Conservation (phyloP, 2,797 vertebrate genomes). For the Sebastes flavidus region DNA sequence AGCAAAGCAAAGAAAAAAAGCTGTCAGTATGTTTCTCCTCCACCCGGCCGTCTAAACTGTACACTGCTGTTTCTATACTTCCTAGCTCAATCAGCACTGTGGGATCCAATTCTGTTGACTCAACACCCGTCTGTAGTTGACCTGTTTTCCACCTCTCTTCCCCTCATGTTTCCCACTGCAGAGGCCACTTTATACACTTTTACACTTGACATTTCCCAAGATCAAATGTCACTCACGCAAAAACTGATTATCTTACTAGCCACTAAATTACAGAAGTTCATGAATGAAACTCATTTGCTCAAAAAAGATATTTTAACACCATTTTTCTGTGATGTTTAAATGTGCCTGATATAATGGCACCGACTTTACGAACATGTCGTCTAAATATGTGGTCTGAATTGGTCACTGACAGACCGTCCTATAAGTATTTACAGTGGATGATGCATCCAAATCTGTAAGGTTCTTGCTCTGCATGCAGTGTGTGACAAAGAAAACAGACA, state of each 20-base stretch:
- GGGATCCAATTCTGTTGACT: slow-evolving; percentile 65
- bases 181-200: slow-evolving; percentile 5
- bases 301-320: not conserved
- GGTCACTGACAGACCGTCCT: not conserved
- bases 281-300: not conserved
- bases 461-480: not conserved
- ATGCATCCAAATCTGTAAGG: not conserved
- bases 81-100: slow-evolving; percentile 47
- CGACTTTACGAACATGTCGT: not conserved
- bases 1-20: not conserved
- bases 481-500: not conserved
- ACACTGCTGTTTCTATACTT: slow-evolving; percentile 9
- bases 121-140: slow-evolving; percentile 49
- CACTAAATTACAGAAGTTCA: not conserved
- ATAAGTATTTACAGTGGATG: not conserved
- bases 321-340: not conserved
- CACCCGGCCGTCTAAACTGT: not conserved
- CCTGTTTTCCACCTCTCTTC: slow-evolving; percentile 52
- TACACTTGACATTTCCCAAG: slow-evolving; percentile 9
- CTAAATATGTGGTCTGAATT: not conserved
- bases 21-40: not conserved
- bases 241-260: not conserved
- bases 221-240: not conserved
- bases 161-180: not conserved
- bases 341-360: not conserved